phyloP scores from a whole-genome alignment of 1,140 invertebrate species.

The Bradynema listronoti region DNA sequence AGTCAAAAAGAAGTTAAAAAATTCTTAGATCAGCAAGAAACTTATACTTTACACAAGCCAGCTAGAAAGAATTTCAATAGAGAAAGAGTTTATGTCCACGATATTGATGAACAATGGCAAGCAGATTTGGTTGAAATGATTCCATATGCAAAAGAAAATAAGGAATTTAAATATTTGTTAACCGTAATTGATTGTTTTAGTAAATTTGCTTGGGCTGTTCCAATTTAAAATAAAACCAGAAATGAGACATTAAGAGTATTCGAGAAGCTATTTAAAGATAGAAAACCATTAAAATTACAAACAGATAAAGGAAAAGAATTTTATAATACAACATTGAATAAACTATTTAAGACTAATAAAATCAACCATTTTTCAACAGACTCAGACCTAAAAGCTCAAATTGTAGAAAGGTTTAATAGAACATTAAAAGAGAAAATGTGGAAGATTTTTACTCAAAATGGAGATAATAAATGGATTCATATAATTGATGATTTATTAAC shows the following conservation, averaged over 20 bases:
- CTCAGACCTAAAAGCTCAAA: constrained; percentile 47
- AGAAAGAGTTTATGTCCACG: constrained; percentile 27
- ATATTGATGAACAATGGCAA: constrained; percentile 58
- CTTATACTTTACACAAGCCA: constrained; percentile 32
- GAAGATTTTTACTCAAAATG: constrained; percentile 44
- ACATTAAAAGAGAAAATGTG: constrained; percentile 50
- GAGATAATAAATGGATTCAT: constrained; percentile 38
- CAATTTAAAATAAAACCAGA: constrained; percentile 60
- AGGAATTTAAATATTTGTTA: constrained; percentile 59
- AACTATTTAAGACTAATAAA: constrained; percentile 17
- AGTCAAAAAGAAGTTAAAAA: constrained; percentile 27
- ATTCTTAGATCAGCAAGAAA: constrained; percentile 34
- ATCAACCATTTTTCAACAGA: constrained; percentile 6
- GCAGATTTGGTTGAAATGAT: constrained; percentile 57
- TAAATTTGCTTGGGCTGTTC: constrained; percentile 60
- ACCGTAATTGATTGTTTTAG: constrained; percentile 60
- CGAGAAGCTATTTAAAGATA: constrained; percentile 42
- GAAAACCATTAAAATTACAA: constrained; percentile 59
- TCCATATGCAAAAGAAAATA: constrained; percentile 55
- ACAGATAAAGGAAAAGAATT: constrained; percentile 60
- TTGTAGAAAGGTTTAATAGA: constrained; percentile 55
- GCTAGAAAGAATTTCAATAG: constrained; percentile 19
- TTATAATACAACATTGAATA: constrained; percentile 29
- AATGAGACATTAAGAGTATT: constrained; percentile 37
- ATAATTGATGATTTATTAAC: constrained; percentile 38